Conservation (phyloP, 2,113 vertebrate genomes). For the Hiodon alosoides region DNA sequence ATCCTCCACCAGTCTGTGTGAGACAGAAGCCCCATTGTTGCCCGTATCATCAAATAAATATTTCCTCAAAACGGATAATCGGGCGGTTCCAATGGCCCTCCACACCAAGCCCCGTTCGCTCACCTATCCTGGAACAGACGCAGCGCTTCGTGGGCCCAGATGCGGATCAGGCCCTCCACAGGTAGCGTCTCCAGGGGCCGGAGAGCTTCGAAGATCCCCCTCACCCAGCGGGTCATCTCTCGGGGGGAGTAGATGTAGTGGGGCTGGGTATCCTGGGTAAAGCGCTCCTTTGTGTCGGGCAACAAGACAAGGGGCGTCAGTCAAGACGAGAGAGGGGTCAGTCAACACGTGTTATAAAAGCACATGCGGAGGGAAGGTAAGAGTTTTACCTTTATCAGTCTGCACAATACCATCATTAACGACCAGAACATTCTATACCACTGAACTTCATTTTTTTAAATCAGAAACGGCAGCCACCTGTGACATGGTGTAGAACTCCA, state of each 20-base stretch:
- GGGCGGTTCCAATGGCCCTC: neutral
- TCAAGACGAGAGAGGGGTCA: neutral
- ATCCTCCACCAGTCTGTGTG: conserved; percentile 83
- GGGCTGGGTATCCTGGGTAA: conserved; percentile 95
- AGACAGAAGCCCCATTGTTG: neutral
- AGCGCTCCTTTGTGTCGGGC: conserved; percentile 73
- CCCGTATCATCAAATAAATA: neutral
- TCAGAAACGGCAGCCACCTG: conserved; percentile 65
- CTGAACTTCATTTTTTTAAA: neutral
- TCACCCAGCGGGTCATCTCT: conserved; percentile 98
- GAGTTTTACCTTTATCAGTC: neutral
- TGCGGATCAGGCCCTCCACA: conserved; percentile 93
- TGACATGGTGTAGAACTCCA: conserved; percentile 99
- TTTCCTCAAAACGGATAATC: neutral
- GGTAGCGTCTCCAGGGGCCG: conserved; percentile 90
- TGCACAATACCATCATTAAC: no score
- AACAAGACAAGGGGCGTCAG: neutral
- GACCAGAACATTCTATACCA: no score
- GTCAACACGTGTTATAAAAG: neutral
- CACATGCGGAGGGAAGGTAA: no score
- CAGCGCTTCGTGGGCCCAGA: conserved; percentile 97
- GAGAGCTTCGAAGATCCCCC: conserved; percentile 91
- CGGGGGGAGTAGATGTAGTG: conserved; percentile 98
- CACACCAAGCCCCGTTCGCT: neutral
- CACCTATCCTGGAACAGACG: conserved; percentile 98